Evolutionary conservation across 2,888 invertebrate genomes (phyloP).

Genomic region (Vannuccia rotundouncinata): DNA sequence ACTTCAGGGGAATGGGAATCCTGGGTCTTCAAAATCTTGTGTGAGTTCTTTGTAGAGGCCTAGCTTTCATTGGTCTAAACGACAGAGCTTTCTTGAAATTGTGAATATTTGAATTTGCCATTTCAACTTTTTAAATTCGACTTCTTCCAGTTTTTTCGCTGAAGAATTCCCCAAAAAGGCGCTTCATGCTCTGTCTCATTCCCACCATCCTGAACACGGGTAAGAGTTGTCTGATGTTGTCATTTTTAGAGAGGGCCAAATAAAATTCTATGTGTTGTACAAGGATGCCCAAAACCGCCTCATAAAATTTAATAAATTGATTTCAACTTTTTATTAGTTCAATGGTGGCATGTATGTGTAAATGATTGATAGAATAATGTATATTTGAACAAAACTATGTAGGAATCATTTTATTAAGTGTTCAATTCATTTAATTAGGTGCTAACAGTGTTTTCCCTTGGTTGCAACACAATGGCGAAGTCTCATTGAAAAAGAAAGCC

Average conservation of each 20-base stretch:
- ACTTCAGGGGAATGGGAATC: constrained; percentile 18
- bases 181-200: background rate
- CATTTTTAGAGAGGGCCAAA: no score
- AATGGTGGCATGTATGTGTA: background rate
- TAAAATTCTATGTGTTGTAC: no score
- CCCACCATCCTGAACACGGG: background rate
- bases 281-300: background rate
- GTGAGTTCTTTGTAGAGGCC: no score
- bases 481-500: background rate
- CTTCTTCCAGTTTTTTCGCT: background rate
- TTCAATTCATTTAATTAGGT: background rate
- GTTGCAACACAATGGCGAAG: constrained; percentile 1
- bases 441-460: background rate
- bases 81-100: no score
- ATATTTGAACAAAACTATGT: background rate
- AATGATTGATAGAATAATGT: background rate
- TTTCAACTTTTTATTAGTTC: background rate
- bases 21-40: constrained; percentile 2
- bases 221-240: no score
- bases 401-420: background rate
- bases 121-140: no score
- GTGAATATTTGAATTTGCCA: no score
- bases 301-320: background rate
- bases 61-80: no score
- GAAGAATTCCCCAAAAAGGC: background rate